phyloP scores from a whole-genome alignment of 2,797 vertebrate genomes.

The Rhinogobio ventralis region DNA sequence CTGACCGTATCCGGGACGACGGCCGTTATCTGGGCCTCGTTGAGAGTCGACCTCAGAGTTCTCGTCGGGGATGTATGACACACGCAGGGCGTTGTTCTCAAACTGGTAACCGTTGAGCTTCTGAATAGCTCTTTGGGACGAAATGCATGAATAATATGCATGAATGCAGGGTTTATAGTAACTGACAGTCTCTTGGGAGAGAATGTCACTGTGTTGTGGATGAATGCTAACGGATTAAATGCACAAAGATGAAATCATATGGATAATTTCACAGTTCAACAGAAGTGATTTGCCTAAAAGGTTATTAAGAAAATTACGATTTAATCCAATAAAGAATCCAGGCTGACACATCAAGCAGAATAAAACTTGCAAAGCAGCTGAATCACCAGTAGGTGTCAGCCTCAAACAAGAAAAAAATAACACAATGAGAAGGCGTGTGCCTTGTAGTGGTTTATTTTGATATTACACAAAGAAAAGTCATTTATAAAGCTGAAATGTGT shows the following conservation, averaged over 20 bases:
- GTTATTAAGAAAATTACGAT: background rate
- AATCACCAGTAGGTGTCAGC: conserved; percentile 60
- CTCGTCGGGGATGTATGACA: conserved; percentile 94
- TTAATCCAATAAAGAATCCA: conserved; percentile 6
- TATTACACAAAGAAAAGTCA: background rate
- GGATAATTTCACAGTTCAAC: background rate
- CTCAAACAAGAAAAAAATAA: conserved; percentile 12
- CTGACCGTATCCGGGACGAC: conserved; percentile 81
- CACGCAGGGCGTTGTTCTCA: conserved; percentile 89
- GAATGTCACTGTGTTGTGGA: background rate
- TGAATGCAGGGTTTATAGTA: background rate
- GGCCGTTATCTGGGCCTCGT: conserved; percentile 86
- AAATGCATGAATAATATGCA: background rate
- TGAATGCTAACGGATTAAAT: background rate
- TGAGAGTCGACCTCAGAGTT: conserved; percentile 79
- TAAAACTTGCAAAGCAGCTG: conserved; percentile 25
- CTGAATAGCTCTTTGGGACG: conserved; percentile 87
- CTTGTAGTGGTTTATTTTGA: background rate
- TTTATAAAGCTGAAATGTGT: background rate
- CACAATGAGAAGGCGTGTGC: background rate
- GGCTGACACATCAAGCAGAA: background rate
- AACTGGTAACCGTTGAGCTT: conserved; percentile 94
- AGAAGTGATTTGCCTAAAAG: background rate
- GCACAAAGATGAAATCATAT: conserved; percentile 1
- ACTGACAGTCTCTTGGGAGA: background rate